Percentiles rank a stretch among this genome's conserved stretches.
Evolutionary conservation across 2,797 vertebrate species (phyloP).

Genomic region (Megalops cyprinoides): DNA sequence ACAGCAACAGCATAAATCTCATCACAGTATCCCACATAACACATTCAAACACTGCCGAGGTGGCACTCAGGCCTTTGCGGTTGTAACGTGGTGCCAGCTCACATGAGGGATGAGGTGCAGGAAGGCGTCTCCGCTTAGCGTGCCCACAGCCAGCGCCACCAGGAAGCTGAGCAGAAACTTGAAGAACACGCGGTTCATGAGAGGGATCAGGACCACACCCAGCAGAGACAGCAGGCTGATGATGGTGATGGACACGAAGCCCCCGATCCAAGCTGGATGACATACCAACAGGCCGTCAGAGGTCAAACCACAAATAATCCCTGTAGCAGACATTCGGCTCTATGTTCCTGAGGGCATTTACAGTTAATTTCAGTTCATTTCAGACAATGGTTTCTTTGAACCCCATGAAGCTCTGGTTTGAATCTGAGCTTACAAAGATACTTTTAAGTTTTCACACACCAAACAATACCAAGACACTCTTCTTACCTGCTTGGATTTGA

Average conservation of each 20-base stretch:
- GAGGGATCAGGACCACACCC: slow-evolving; percentile 88
- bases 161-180: slow-evolving; percentile 97
- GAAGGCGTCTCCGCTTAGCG: slow-evolving; percentile 94
- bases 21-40: background rate
- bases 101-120: slow-evolving; percentile 96
- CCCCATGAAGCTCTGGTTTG: background rate
- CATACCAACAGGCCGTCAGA: background rate
- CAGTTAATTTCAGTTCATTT: background rate
- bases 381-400: background rate
- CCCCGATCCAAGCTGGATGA: slow-evolving; percentile 88
- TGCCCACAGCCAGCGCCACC: slow-evolving; percentile 93
- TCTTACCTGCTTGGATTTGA: slow-evolving; percentile 48
- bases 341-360: background rate
- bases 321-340: too few species aligned
- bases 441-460: background rate
- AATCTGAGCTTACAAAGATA: background rate
- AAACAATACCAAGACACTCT: background rate
- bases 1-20: too few species aligned
- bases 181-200: slow-evolving; percentile 95
- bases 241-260: slow-evolving; percentile 90
- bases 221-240: slow-evolving; percentile 92
- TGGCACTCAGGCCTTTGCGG: background rate
- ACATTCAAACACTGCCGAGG: background rate
- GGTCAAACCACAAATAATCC: background rate
- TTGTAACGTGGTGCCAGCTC: slow-evolving; percentile 65